phyloP scores from a whole-genome alignment of 2,797 vertebrate species.

The Myotis pilosus region DNA sequence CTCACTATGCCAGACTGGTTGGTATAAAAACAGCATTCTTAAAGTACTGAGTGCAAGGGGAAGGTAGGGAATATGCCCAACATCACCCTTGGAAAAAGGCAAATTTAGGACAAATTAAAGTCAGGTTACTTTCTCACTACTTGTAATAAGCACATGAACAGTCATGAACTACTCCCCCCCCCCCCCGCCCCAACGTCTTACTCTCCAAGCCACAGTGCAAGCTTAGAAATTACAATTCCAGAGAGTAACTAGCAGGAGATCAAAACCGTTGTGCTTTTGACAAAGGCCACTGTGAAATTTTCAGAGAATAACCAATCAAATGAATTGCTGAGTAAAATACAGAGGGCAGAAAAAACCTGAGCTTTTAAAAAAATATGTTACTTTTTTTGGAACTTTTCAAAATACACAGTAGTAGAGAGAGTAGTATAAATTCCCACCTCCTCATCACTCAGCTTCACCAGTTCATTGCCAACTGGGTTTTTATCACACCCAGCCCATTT shows the following conservation, averaged over 20 bases:
- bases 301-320: neutral
- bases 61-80: too few species aligned
- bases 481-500: neutral
- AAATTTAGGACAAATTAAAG: neutral
- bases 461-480: neutral
- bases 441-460: neutral
- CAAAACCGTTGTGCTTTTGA: neutral
- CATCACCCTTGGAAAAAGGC: neutral
- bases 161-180: neutral
- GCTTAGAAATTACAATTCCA: neutral
- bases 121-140: neutral
- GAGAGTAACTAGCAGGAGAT: neutral
- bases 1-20: too few species aligned
- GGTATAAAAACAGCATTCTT: too few species aligned
- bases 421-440: neutral
- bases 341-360: neutral
- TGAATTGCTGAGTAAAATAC: neutral
- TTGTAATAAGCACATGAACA: neutral
- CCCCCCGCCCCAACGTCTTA: rapidly evolving
- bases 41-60: too few species aligned
- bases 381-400: neutral
- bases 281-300: neutral
- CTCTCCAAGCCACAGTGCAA: neutral
- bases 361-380: neutral
- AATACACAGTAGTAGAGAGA: neutral